Conservation (phyloP, 2,113 vertebrate genomes). For the Muntiacus muntjak region DNA sequence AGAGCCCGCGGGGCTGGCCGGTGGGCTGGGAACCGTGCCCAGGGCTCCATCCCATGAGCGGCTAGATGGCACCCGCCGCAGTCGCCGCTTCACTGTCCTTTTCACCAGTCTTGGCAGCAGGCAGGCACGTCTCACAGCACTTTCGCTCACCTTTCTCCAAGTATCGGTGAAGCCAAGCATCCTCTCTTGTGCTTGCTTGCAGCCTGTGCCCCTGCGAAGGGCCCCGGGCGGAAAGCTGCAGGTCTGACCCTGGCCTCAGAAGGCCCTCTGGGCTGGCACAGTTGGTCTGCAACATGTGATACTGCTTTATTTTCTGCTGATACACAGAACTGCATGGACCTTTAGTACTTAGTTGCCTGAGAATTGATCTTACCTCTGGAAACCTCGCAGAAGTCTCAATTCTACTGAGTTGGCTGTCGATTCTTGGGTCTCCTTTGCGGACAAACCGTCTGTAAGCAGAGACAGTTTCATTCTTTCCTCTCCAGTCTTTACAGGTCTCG, state of each 20-base stretch:
- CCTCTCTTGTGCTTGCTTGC: not conserved
- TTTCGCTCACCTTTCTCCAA: not conserved
- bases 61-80: not conserved
- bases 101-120: not conserved
- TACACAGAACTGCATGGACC: rapidly evolving
- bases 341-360: not conserved
- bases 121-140: rapidly evolving
- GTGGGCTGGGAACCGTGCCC: not conserved
- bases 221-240: rapidly evolving
- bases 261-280: not conserved
- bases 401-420: rapidly evolving
- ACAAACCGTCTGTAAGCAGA: rapidly evolving
- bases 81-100: rapidly evolving
- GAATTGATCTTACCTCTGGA: not conserved
- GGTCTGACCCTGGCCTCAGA: not conserved
- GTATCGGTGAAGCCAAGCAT: rapidly evolving
- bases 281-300: not conserved
- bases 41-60: rapidly evolving
- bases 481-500: rapidly evolving
- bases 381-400: rapidly evolving
- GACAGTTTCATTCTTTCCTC: not conserved
- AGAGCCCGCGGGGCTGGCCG: not conserved
- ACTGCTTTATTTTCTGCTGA: not conserved
- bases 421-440: not conserved
- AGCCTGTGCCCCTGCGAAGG: rapidly evolving